Conservation (phyloP, 2,888 invertebrate species). For the Boloria selene region DNA sequence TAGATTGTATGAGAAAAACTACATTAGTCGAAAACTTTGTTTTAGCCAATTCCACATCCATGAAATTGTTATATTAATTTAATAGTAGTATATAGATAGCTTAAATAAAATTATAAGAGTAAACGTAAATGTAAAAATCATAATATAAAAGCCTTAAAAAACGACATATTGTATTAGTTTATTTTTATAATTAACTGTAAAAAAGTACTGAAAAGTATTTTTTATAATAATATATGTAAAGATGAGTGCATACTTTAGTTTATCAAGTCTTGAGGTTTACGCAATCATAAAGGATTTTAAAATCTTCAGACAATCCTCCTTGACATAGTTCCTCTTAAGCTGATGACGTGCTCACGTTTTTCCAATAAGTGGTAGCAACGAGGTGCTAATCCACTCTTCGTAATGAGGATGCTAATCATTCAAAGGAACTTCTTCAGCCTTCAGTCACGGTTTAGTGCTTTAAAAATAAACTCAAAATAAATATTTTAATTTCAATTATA, state of each 20-base stretch:
- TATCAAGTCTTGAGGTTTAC: not conserved
- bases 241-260: not conserved
- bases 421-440: constrained; percentile 52
- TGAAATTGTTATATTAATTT: too few relatives aligned
- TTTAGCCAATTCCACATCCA: too few relatives aligned
- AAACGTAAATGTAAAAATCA: too few relatives aligned
- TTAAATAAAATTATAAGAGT: too few relatives aligned
- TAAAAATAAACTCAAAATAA: constrained; percentile 4
- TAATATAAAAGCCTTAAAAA: too few relatives aligned
- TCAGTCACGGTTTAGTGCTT: constrained; percentile 23
- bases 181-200: too few relatives aligned
- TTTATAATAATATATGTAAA: too few relatives aligned
- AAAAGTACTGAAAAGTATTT: too few relatives aligned
- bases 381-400: constrained; percentile 54
- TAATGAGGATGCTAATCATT: constrained; percentile 62
- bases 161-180: too few relatives aligned
- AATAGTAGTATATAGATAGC: too few relatives aligned
- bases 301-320: constrained; percentile 26
- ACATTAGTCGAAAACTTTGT: too few relatives aligned
- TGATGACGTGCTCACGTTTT: constrained; percentile 46
- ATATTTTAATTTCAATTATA: constrained; percentile 15
- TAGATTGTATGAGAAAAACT: too few relatives aligned
- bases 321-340: constrained; percentile 39
- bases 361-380: constrained; percentile 48
- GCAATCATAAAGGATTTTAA: constrained; percentile 5